phyloP scores from a whole-genome alignment of 1,140 invertebrate genomes.

The Octopus bimaculoides region DNA sequence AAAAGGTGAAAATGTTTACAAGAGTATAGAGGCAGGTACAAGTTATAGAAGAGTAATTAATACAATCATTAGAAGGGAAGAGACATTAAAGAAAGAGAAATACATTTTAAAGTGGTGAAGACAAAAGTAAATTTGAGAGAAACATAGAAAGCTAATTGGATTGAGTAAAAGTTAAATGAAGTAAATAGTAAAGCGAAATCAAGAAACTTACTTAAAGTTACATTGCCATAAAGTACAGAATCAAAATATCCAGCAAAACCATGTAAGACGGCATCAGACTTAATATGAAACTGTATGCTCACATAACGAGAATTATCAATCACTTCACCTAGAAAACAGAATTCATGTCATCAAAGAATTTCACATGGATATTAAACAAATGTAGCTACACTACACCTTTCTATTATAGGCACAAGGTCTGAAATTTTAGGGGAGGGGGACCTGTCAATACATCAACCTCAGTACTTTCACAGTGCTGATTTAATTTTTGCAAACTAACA shows the following conservation, averaged over 20 bases:
- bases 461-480: no score
- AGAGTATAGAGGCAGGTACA: slow-evolving; percentile 12
- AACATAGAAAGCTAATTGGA: neutral
- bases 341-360: no score
- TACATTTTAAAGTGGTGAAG: neutral
- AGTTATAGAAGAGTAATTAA: neutral
- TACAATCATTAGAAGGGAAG: neutral
- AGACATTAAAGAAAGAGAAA: no score
- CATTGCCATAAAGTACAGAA: slow-evolving; percentile 77
- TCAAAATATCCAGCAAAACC: slow-evolving; percentile 97
- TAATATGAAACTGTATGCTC: slow-evolving; percentile 68
- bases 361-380: no score
- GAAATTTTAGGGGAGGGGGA: no score
- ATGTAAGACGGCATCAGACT: slow-evolving; percentile 78
- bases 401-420: no score
- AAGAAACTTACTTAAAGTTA: slow-evolving; percentile 70
- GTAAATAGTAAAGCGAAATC: slow-evolving; percentile 8
- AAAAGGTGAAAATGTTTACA: neutral
- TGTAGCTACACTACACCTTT: no score
- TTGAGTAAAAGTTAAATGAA: slow-evolving; percentile 10
- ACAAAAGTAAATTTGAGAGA: neutral
- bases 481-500: no score
- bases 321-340: slow-evolving; percentile 42
- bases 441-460: no score
- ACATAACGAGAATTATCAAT: slow-evolving; percentile 74